phyloP scores from a whole-genome alignment of 2,113 vertebrate genomes.

The Hippolais icterina region DNA sequence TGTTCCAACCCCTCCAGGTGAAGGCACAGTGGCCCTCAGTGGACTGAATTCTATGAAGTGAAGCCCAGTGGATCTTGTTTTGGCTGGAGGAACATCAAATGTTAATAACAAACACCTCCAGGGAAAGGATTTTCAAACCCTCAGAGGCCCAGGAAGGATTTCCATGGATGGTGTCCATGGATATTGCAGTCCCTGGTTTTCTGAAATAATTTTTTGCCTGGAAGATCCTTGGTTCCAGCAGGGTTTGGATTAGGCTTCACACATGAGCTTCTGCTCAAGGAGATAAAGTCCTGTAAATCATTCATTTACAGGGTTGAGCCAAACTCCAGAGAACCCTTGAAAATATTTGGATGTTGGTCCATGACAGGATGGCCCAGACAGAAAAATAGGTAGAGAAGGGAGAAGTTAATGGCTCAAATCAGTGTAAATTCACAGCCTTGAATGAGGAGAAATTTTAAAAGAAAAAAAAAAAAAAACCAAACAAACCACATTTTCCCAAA shows the following conservation, averaged over 20 bases:
- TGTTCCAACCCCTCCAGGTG: rapidly evolving
- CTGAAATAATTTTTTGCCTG: neutral
- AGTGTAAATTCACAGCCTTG: neutral
- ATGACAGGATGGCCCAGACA: neutral
- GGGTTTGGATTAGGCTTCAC: neutral
- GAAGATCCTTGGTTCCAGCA: neutral
- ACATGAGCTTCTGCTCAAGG: neutral
- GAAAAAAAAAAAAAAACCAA: neutral
- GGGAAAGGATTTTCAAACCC: neutral
- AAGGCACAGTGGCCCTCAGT: neutral
- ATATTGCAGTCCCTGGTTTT: neutral
- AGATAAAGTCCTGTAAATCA: neutral
- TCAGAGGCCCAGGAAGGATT: neutral
- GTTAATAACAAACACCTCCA: neutral
- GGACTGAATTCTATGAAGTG: neutral
- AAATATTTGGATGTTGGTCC: neutral
- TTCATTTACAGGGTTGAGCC: neutral
- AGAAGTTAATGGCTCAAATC: neutral
- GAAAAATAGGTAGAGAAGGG: neutral
- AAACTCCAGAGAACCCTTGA: neutral
- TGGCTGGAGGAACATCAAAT: neutral
- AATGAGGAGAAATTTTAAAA: neutral
- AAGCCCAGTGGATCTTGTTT: neutral
- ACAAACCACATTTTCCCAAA: too few relatives aligned
- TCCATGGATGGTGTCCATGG: neutral